phyloP scores from a whole-genome alignment of 2,797 vertebrate species.

The Okamejei kenojei region DNA sequence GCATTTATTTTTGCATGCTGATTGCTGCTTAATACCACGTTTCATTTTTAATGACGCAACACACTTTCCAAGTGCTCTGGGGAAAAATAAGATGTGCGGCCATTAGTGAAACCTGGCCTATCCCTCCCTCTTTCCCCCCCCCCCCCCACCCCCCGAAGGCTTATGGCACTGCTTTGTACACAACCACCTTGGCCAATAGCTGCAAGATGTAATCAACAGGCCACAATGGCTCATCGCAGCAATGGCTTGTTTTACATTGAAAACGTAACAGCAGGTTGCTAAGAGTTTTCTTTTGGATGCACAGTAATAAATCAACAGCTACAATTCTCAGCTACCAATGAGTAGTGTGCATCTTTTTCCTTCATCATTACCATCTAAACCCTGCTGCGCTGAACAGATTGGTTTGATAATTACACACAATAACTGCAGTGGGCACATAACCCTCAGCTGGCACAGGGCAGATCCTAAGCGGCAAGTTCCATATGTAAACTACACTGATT shows the following conservation, averaged over 20 bases:
- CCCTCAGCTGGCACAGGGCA: constrained; percentile 82
- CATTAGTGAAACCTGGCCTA: background rate
- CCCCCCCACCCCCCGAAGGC: background rate
- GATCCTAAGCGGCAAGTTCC: constrained; percentile 80
- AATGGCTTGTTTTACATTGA: constrained; percentile 34
- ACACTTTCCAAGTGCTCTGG: constrained; percentile 1
- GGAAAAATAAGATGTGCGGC: constrained; percentile 1
- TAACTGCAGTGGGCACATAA: constrained; percentile 85
- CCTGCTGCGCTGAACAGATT: constrained; percentile 97
- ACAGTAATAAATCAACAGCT: constrained; percentile 37
- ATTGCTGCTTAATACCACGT: constrained; percentile 11
- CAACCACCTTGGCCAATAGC: constrained; percentile 20
- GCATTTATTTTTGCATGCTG: constrained; percentile 32
- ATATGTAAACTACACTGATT: constrained; percentile 80
- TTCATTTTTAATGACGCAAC: constrained; percentile 7
- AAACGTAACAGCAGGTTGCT: constrained; percentile 36
- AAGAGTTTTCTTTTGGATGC: constrained; percentile 28
- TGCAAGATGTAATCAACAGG: constrained; percentile 37
- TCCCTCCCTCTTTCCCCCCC: background rate
- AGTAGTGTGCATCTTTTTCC: constrained; percentile 65
- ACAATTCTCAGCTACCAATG: constrained; percentile 39
- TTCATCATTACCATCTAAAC: constrained; percentile 80
- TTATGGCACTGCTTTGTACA: constrained; percentile 8
- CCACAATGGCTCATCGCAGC: constrained; percentile 31
- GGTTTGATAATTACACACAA: constrained; percentile 96